A percentile compares a stretch with the other conserved stretches of the same genome.
Evolutionary conservation across 1,140 invertebrate species (phyloP).

Genomic region (Pogonomyrmex californicus): DNA sequence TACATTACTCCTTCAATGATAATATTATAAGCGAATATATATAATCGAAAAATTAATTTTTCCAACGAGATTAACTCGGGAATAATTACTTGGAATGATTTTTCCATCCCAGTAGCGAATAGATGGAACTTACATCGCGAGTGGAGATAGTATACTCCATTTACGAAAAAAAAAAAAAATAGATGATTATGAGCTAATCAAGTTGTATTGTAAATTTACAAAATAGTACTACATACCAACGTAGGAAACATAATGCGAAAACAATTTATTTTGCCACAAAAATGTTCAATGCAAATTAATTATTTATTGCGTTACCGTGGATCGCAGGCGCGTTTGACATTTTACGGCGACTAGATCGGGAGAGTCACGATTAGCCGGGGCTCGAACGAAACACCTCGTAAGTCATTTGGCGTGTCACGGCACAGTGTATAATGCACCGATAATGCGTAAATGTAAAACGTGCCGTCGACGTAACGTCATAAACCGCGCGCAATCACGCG

Average conservation of each 20-base stretch:
- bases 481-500: constrained; percentile 54
- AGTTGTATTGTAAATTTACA: constrained; percentile 21
- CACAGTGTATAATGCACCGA: neutral
- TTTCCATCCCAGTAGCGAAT: too few relatives aligned
- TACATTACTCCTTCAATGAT: too few relatives aligned
- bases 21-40: too few relatives aligned
- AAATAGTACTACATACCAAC: neutral
- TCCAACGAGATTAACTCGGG: too few relatives aligned
- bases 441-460: constrained; percentile 45
- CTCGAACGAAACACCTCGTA: neutral
- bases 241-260: neutral
- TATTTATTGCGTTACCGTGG: constrained; percentile 24
- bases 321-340: constrained; percentile 43
- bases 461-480: constrained; percentile 2
- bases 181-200: neutral
- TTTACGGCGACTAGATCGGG: neutral
- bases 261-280: constrained; percentile 40
- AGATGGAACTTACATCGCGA: too few relatives aligned
- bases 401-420: constrained; percentile 1
- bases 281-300: constrained; percentile 39
- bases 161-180: too few relatives aligned
- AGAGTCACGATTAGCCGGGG: neutral
- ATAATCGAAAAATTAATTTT: too few relatives aligned
- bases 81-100: too few relatives aligned
- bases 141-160: too few relatives aligned